Percentiles rank a stretch among this genome's conserved stretches.
These are phyloP conservation scores for Cherax quadricarinatus DNA, from an alignment of 1,140 invertebrate species.

Conservation along the genomic window DNA sequence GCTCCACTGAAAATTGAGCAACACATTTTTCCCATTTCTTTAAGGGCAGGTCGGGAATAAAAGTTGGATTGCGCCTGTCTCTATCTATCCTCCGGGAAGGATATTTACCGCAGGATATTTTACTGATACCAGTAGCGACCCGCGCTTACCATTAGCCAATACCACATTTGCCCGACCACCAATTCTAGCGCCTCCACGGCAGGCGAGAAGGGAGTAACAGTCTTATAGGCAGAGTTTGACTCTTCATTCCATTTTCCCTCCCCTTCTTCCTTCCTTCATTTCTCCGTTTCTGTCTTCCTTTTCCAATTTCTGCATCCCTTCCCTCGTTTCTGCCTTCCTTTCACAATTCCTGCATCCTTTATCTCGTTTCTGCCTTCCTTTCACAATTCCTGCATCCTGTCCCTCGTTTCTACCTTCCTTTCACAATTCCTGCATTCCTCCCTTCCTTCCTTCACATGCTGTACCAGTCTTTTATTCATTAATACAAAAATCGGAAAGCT, in stretches of 20 bases:
- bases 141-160: background rate
- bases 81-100: constrained; percentile 58
- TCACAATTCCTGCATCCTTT: too few species aligned
- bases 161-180: background rate
- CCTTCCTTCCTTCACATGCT: too few species aligned
- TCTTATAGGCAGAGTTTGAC: too few species aligned
- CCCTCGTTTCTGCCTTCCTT: too few species aligned
- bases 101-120: constrained; percentile 61
- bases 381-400: too few species aligned
- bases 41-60: constrained; percentile 33
- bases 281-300: constrained; percentile 32
- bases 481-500: too few species aligned
- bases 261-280: background rate
- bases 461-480: too few species aligned
- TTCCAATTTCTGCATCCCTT: too few species aligned
- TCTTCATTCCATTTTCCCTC: background rate
- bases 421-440: background rate
- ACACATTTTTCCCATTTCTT: constrained; percentile 60
- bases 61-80: constrained; percentile 64
- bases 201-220: too few species aligned
- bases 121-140: constrained; percentile 51
- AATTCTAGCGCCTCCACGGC: background rate
- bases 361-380: too few species aligned
- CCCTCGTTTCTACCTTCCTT: too few species aligned
- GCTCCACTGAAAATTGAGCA: constrained; percentile 66